Base-by-base conservation (phyloP, 1,140 invertebrate genomes). In the Bactericera cockerelli region DNA sequence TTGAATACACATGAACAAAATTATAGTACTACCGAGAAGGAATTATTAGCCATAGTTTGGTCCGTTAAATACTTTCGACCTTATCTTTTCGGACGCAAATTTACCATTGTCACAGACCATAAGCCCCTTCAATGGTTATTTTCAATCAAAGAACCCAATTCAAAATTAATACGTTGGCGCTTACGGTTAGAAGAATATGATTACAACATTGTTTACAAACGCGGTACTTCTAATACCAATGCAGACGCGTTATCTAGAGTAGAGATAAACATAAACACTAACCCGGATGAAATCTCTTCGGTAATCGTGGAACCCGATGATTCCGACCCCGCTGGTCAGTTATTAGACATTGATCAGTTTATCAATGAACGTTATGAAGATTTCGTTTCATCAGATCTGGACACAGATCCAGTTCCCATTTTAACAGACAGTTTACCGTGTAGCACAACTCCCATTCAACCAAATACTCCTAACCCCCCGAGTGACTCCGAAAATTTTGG, bases 11-110 rank as follows among this genome's bases (percentile, higher is more conserved):
- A 60, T 14, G 69, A 71, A 65, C 21, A 31, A 16, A 61, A 65
- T 22, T 69, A 69, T 58, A 58, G 57, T 13, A 64, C 64, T 26
- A 72, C 68, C 21, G 69, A 74, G 67, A 71, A 72, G 61, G 76
- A 80, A 70, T 64, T 73, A 42, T 62, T 80, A 21, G 76, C 74
- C 2, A 70, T 80, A n/a, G 66, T 79, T 2, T 75, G 69, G 67
- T 70, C 69, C 8, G 63, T 71, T 8, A 68, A 70, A 62, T 68
- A 71, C 55, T 75, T 75, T 62, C 42, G 70, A 62, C 65, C 69
- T 53, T 77, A 73, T 66, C 59, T 78, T 6, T 70, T 70, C 61
- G 71, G 70, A 21, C 69, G 56, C 55, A 66, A 72, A 42, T 75
- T 79, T 57, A 69, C 61, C 25, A 70, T 76, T 8, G 63, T 69